These are phyloP conservation scores for Habrosyne pyritoides DNA, from an alignment of 2,888 invertebrate species.

Conservation along the genomic window DNA sequence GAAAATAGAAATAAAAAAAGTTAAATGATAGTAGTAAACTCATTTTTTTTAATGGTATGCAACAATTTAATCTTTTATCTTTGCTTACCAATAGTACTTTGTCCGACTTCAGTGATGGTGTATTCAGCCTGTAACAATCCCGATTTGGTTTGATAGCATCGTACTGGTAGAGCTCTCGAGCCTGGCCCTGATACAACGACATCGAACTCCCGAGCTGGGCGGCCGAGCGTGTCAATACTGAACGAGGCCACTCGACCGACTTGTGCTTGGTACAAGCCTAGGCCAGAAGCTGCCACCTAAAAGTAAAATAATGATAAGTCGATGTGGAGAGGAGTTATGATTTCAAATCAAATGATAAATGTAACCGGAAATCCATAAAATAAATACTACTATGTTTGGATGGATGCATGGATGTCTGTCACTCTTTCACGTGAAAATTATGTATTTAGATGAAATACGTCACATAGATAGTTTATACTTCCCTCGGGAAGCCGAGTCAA, in stretches of 20 bases:
- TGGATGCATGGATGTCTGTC: no score
- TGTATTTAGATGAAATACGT: no score
- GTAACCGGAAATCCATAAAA: no score
- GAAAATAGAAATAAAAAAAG: slow-evolving; percentile 69
- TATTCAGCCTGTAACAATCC: slow-evolving; percentile 98
- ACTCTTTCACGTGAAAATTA: no score
- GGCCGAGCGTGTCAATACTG: slow-evolving; percentile 93
- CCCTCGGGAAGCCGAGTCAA: no score
- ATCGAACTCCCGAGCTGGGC: slow-evolving; percentile 94
- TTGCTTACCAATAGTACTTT: slow-evolving; percentile 85
- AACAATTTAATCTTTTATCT: neutral
- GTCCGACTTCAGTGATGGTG: slow-evolving; percentile 90
- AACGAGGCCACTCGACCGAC: slow-evolving; percentile 93
- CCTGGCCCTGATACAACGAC: slow-evolving; percentile 94
- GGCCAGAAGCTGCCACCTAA: slow-evolving; percentile 88
- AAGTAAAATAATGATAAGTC: neutral
- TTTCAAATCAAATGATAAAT: neutral
- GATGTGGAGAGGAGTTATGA: neutral
- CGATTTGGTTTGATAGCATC: slow-evolving; percentile 98
- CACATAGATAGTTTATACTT: no score
- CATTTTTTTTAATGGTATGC: neutral
- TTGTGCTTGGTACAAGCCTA: slow-evolving; percentile 93
- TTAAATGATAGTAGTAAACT: neutral
- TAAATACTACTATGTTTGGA: no score
- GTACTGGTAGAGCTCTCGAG: slow-evolving; percentile 91